Evolutionary conservation across 1,140 invertebrate genomes (phyloP).

Genomic region (Bemisia tabaci): DNA sequence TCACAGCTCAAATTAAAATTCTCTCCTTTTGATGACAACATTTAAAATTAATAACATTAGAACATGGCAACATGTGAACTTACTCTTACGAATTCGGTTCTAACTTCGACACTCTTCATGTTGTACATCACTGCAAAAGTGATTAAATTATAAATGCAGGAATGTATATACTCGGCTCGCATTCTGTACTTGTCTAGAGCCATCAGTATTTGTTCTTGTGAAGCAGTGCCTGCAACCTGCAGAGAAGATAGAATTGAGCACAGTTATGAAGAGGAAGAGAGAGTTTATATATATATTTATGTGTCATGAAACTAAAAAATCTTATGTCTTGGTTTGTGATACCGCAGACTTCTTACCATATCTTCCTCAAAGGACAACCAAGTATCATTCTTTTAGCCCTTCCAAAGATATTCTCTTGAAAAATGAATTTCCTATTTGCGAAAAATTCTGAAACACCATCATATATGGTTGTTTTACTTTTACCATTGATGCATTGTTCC

Average conservation of each 20-base stretch:
- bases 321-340: not conserved
- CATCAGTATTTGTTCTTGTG: conserved; percentile 44
- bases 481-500: no score
- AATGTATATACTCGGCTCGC: conserved; percentile 50
- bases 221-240: conserved; percentile 45
- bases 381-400: not conserved
- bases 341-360: not conserved
- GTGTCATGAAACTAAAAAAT: not conserved
- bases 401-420: not conserved
- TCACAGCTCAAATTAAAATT: no score
- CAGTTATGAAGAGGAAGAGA: not conserved
- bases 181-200: conserved; percentile 42
- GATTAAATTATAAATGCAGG: conserved; percentile 35
- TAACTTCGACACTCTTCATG: not conserved
- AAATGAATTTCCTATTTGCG: no score
- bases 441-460: no score
- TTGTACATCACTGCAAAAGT: not conserved
- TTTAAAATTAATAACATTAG: no score
- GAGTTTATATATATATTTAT: not conserved
- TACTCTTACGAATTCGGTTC: not conserved
- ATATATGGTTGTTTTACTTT: no score
- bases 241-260: conserved; percentile 19
- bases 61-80: no score
- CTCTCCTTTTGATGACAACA: no score
- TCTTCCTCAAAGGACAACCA: no score